Percentiles rank a stretch among this genome's conserved stretches.
phyloP scores from a whole-genome alignment of 2,888 invertebrate species.

The Dolichomitus sp. region DNA sequence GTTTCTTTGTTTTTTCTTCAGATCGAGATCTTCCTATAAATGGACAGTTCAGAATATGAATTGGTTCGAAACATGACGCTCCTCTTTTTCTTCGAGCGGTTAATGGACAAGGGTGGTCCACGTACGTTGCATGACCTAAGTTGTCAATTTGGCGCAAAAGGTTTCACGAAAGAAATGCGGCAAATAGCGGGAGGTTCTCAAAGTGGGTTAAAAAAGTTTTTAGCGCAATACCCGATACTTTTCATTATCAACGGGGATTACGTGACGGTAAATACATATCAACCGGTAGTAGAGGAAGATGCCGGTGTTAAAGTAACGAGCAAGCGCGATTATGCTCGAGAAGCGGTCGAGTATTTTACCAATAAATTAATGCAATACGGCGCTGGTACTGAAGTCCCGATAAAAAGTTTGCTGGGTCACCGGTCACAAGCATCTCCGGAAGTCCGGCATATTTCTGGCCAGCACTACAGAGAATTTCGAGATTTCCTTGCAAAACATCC shows the following conservation, averaged over 20 bases:
- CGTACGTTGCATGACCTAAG: slow-evolving; percentile 98
- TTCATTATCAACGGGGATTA: slow-evolving; percentile 98
- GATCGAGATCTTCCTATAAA: slow-evolving; percentile 83
- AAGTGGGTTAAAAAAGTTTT: slow-evolving; percentile 98
- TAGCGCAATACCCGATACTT: slow-evolving; percentile 98
- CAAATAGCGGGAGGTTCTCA: slow-evolving; percentile 98
- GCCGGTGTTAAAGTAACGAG: slow-evolving; percentile 87
- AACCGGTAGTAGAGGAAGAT: slow-evolving; percentile 89
- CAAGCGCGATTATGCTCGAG: slow-evolving; percentile 96
- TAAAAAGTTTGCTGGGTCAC: slow-evolving; percentile 98
- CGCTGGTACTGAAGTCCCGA: slow-evolving; percentile 98
- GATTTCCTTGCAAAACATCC: slow-evolving; percentile 95
- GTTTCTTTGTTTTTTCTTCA: not conserved
- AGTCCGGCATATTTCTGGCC: slow-evolving; percentile 98
- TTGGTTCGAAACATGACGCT: slow-evolving; percentile 97
- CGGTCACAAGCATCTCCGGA: slow-evolving; percentile 98
- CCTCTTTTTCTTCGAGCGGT: slow-evolving; percentile 99
- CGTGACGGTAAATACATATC: slow-evolving; percentile 94
- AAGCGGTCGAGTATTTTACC: slow-evolving; percentile 99
- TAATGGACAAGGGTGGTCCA: slow-evolving; percentile 98
- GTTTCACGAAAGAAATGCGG: slow-evolving; percentile 99
- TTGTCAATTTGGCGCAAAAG: slow-evolving; percentile 99
- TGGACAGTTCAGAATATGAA: slow-evolving; percentile 98
- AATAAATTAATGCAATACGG: slow-evolving; percentile 98
- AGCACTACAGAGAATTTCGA: slow-evolving; percentile 97